phyloP scores from a whole-genome alignment of 92 coral and sea anemone species.

The Parazoanthus atlanticus region DNA sequence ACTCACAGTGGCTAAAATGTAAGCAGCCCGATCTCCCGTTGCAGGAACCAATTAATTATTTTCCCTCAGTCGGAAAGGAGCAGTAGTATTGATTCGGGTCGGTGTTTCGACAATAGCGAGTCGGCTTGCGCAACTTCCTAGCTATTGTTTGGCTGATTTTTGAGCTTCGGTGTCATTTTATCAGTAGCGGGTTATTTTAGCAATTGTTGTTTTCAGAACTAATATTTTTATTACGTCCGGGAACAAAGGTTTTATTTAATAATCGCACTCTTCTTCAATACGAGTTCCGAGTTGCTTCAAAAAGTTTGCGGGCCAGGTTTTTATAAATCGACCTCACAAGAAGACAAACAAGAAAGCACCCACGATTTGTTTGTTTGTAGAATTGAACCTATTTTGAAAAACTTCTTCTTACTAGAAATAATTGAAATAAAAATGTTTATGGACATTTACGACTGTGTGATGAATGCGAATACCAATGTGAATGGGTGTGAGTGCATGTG shows the following conservation, averaged over 20 bases:
- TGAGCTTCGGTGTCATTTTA: not conserved
- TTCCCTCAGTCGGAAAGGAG: not conserved
- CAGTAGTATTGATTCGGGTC: not conserved
- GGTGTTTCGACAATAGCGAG: not conserved
- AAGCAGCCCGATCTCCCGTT: not conserved
- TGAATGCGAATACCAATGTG: too few species aligned
- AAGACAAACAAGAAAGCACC: not conserved
- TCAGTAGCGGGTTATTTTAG: not conserved
- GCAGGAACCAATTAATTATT: not conserved
- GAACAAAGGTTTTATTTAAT: not conserved
- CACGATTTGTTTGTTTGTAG: too few species aligned
- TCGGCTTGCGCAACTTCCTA: conserved; percentile 4
- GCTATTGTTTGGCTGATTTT: not conserved
- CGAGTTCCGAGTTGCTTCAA: not conserved
- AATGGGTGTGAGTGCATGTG: not conserved
- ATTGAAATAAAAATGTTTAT: too few species aligned
- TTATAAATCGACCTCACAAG: not conserved
- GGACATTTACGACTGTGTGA: too few species aligned
- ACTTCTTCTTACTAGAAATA: too few species aligned
- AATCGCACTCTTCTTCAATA: not conserved
- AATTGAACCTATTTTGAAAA: too few species aligned
- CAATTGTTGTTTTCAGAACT: conserved; percentile 4
- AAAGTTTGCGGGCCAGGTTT: not conserved
- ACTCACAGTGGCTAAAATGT: not conserved
- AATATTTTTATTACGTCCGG: conserved; percentile 6